These are phyloP conservation scores for Ochlodes sylvanus DNA, from an alignment of 2,888 invertebrate species.

Conservation along the genomic window DNA sequence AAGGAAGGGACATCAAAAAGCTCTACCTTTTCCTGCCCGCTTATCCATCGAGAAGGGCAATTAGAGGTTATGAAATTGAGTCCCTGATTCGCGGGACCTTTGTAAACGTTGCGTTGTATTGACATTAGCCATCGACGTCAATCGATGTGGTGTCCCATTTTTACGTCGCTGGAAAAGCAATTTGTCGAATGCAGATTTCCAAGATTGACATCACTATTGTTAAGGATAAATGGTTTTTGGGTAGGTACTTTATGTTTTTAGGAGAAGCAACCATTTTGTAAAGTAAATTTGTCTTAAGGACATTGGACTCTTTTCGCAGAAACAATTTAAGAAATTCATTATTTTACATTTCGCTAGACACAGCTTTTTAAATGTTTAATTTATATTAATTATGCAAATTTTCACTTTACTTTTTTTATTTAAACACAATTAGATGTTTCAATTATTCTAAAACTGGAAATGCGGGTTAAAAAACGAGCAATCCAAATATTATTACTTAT, in stretches of 20 bases:
- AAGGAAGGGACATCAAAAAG: slow-evolving; percentile 64
- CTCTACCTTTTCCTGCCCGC: slow-evolving; percentile 50
- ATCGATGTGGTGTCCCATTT: slow-evolving; percentile 61
- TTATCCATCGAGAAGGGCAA: slow-evolving; percentile 63
- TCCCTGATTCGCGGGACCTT: slow-evolving; percentile 60
- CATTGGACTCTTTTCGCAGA: too few species aligned
- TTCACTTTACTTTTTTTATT: too few species aligned
- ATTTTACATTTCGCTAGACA: neutral
- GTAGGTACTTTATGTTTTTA: neutral
- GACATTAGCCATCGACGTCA: slow-evolving; percentile 60
- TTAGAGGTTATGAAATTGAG: slow-evolving; percentile 81
- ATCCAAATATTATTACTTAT: slow-evolving; percentile 1
- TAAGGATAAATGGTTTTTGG: slow-evolving; percentile 29
- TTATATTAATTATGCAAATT: too few species aligned
- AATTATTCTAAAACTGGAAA: neutral
- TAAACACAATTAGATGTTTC: too few species aligned
- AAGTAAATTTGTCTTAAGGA: too few species aligned
- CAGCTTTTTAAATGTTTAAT: neutral
- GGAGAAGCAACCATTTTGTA: too few species aligned
- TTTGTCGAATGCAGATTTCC: slow-evolving; percentile 40
- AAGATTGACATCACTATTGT: slow-evolving; percentile 36
- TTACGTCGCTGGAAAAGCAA: slow-evolving; percentile 39
- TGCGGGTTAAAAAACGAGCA: neutral
- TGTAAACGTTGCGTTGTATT: slow-evolving; percentile 70
- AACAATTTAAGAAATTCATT: too few species aligned